These are phyloP conservation scores for Paragorgia papillata DNA, from an alignment of 92 coral and sea anemone species.

Conservation along the genomic window DNA sequence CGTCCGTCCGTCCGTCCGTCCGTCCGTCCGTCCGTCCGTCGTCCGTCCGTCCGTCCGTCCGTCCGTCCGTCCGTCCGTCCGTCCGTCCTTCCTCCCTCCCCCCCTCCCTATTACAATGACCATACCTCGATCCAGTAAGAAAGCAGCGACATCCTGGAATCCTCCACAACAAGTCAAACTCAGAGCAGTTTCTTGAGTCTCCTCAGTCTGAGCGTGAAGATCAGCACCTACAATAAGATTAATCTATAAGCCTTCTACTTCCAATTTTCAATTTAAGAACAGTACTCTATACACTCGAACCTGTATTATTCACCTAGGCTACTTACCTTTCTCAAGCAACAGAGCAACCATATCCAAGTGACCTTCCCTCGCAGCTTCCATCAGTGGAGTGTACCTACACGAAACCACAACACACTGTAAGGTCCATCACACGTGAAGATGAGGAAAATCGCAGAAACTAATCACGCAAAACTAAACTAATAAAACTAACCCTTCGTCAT, in stretches of 20 bases:
- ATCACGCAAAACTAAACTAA: too few relatives aligned
- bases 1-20: too few relatives aligned
- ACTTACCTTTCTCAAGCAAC: constrained; percentile 85
- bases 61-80: too few relatives aligned
- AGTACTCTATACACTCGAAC: background rate
- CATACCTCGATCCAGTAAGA: constrained; percentile 86
- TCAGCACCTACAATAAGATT: constrained; percentile 69
- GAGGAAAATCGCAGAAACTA: too few relatives aligned
- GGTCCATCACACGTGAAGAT: too few relatives aligned
- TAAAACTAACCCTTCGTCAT: constrained; percentile 92
- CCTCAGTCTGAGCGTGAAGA: constrained; percentile 97
- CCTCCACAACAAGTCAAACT: constrained; percentile 99
- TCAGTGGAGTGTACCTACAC: constrained; percentile 88
- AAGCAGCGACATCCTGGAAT: constrained; percentile 98
- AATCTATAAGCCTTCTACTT: background rate
- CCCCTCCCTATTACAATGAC: background rate
- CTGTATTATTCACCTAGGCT: too few relatives aligned
- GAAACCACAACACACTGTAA: background rate
- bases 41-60: too few relatives aligned
- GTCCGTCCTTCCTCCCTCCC: too few relatives aligned
- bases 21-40: too few relatives aligned
- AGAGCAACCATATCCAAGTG: constrained; percentile 97
- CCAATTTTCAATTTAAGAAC: background rate
- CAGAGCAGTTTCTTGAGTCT: constrained; percentile 96
- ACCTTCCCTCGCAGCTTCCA: constrained; percentile 99